phyloP scores from a whole-genome alignment of 2,797 vertebrate species.

The Fistularia tabacaria region DNA sequence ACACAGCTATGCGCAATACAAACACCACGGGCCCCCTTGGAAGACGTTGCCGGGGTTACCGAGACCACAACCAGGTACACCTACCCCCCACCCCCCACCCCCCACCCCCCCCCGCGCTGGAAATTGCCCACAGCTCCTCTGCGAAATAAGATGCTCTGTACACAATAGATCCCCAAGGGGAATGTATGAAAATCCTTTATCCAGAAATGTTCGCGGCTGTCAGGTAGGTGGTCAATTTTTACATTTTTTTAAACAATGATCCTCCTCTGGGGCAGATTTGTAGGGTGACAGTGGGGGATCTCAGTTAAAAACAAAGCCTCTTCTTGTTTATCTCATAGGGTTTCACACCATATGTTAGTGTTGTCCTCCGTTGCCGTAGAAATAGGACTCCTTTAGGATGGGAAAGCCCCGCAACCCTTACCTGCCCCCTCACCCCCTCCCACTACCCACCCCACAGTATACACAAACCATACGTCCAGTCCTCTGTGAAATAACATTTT shows the following conservation, averaged over 20 bases:
- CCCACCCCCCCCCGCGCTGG: slow-evolving; percentile 18
- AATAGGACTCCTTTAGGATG: slow-evolving; percentile 41
- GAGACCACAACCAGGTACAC: slow-evolving; percentile 56
- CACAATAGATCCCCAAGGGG: slow-evolving; percentile 30
- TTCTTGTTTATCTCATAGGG: not conserved
- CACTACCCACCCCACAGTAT: slow-evolving; percentile 5
- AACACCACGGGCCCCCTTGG: slow-evolving; percentile 56
- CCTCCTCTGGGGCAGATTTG: slow-evolving; percentile 2
- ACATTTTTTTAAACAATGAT: not conserved
- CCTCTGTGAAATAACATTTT: slow-evolving; percentile 39
- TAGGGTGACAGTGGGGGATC: not conserved
- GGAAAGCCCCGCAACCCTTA: slow-evolving; percentile 47
- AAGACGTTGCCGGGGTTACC: slow-evolving; percentile 46
- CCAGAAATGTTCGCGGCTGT: slow-evolving; percentile 4
- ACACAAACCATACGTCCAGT: slow-evolving; percentile 12
- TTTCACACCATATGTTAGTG: slow-evolving; percentile 33
- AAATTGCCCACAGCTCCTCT: not conserved
- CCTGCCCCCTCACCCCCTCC: slow-evolving; percentile 2
- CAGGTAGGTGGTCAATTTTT: slow-evolving; percentile 5
- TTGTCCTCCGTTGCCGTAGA: slow-evolving; percentile 49
- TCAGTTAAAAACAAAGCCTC: not conserved
- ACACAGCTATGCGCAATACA: slow-evolving; percentile 69
- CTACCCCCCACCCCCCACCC: slow-evolving; percentile 7
- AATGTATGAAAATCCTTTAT: slow-evolving; percentile 3
- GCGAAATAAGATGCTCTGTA: slow-evolving; percentile 32